phyloP scores from a whole-genome alignment of 2,113 vertebrate species.

The Syrrhaptes paradoxus region DNA sequence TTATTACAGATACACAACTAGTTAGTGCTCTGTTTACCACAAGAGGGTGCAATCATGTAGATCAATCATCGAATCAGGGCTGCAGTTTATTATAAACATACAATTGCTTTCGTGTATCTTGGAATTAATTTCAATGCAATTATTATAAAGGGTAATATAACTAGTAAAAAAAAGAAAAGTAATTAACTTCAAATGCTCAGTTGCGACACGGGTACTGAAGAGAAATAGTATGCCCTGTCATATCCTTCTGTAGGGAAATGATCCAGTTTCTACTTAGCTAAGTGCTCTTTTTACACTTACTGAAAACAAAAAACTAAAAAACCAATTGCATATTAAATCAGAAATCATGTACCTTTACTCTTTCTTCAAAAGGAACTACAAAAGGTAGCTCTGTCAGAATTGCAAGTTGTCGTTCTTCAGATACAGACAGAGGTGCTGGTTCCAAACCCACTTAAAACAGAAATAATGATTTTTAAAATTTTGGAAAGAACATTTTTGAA shows the following conservation, averaged over 20 bases:
- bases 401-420: slow-evolving; percentile 94
- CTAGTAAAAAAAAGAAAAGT: neutral
- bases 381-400: slow-evolving; percentile 97
- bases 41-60: neutral
- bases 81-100: neutral
- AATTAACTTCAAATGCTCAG: neutral
- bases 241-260: neutral
- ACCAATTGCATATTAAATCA: neutral
- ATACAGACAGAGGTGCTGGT: slow-evolving; percentile 93
- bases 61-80: neutral
- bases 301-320: neutral
- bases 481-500: neutral
- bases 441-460: slow-evolving; percentile 87
- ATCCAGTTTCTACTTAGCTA: neutral
- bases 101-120: neutral
- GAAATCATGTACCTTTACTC: slow-evolving; percentile 90
- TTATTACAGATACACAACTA: neutral
- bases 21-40: neutral
- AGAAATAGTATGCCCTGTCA: neutral
- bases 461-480: neutral
- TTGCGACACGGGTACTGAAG: neutral
- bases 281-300: neutral
- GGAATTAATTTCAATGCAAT: neutral
- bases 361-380: slow-evolving; percentile 97
- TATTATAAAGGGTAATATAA: neutral